Base-by-base conservation (phyloP, 2,113 vertebrate species). In the Carassius auratus region DNA sequence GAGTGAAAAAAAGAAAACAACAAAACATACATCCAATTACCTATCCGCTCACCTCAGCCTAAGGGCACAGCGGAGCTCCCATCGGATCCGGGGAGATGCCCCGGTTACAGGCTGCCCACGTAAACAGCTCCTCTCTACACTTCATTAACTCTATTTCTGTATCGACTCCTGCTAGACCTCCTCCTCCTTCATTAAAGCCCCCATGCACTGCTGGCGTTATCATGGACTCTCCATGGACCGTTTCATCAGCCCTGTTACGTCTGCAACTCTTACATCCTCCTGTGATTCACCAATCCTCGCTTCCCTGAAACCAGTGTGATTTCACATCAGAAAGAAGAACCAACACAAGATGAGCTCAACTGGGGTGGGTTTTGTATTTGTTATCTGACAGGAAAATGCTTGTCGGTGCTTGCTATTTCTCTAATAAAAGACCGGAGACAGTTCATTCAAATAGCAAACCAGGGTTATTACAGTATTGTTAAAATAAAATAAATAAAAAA, bases 111-210 rank as follows among this genome's bases (percentile, higher is more conserved):
- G 87, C 87, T 81, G 81, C 88, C 88, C 84, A 87, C 89, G 86
- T 89, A 92, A 92, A 91, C 92, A 91, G 74, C 81, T 86, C 87
- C 92, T 92, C 90, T 78, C 17, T 45, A 92, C 88, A 90, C 92
- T 93, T 94, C 92, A 94, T 94, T 94, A 94, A 92, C 91, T 92
- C 90, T 92, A 92, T 93, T 92, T 91, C 89, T 91, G 87, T 86
- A 85, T 87, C 87, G 87, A 87, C 86, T 76, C 68, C 76, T 87
- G 81, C 90, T 76, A 89, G 68, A 77, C 64, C 76, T 76, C 80
- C 82, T 92, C 92, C 90, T 76, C 89, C 64, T 79, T 45, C 85
- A 68, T 81, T 93, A n/a, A 93, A 85, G 88, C 69, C 17, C 78
- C 26, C 7, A 42, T 61, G 84, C 21, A 73, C 87, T 89, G 89